Percentiles rank a stretch among this genome's conserved stretches.
These are phyloP conservation scores for Iphiclides podalirius DNA, from an alignment of 2,888 invertebrate species.

Conservation along the genomic window DNA sequence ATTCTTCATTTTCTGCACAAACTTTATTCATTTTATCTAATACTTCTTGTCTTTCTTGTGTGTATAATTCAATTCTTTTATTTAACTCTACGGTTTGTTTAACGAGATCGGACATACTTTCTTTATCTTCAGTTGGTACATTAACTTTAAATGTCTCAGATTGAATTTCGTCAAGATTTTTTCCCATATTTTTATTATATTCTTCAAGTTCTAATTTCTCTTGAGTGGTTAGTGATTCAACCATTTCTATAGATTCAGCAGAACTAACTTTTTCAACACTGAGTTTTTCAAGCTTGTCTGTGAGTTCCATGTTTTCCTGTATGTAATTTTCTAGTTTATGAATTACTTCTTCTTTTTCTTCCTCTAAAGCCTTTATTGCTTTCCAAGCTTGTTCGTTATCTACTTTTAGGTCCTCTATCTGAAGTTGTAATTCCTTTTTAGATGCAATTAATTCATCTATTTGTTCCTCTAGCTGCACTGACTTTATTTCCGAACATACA, in stretches of 20 bases:
- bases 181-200: slow-evolving; percentile 77
- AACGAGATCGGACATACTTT: slow-evolving; percentile 66
- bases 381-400: slow-evolving; percentile 78
- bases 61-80: slow-evolving; percentile 84
- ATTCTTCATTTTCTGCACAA: slow-evolving; percentile 79
- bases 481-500: slow-evolving; percentile 88
- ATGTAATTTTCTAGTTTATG: slow-evolving; percentile 83
- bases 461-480: slow-evolving; percentile 89
- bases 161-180: slow-evolving; percentile 10
- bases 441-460: slow-evolving; percentile 79
- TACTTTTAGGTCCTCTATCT: slow-evolving; percentile 69
- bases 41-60: slow-evolving; percentile 84
- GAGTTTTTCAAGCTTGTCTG: slow-evolving; percentile 86
- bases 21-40: slow-evolving; percentile 84
- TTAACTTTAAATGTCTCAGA: slow-evolving; percentile 42
- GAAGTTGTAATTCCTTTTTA: slow-evolving; percentile 68
- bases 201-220: slow-evolving; percentile 85
- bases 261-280: slow-evolving; percentile 86
- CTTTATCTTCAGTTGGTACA: slow-evolving; percentile 16
- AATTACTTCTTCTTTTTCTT: slow-evolving; percentile 81
- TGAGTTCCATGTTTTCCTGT: slow-evolving; percentile 87
- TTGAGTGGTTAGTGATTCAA: slow-evolving; percentile 85
- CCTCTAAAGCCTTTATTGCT: slow-evolving; percentile 77
- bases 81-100: slow-evolving; percentile 84
- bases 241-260: slow-evolving; percentile 88